These are phyloP conservation scores for Eilema depressum DNA, from an alignment of 2,888 invertebrate genomes.

Conservation along the genomic window DNA sequence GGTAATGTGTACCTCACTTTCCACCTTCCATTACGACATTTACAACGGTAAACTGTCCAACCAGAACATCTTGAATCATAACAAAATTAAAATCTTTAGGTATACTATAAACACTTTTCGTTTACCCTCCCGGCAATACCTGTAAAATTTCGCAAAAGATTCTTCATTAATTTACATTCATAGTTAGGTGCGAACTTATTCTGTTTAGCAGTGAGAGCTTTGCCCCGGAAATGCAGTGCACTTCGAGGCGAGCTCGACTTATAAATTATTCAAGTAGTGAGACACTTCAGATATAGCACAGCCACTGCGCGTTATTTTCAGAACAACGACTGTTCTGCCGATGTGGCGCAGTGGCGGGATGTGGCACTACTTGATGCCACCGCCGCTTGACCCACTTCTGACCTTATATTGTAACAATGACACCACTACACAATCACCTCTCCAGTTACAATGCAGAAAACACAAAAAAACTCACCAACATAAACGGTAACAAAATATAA, in stretches of 20 bases:
- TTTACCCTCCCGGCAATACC: conserved; percentile 23
- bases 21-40: no score
- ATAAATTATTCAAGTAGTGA: conserved; percentile 85
- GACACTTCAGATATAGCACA: conserved; percentile 84
- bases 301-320: conserved; percentile 79
- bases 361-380: conserved; percentile 28
- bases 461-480: background rate
- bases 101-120: no score
- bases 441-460: background rate
- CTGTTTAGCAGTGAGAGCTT: conserved; percentile 64
- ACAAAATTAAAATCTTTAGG: no score
- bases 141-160: conserved; percentile 37
- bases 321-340: conserved; percentile 68
- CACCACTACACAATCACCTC: background rate
- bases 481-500: conserved; percentile 19
- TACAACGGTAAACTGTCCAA: no score
- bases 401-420: conserved; percentile 52
- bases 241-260: conserved; percentile 77
- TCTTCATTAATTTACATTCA: conserved; percentile 49
- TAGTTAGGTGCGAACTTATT: conserved; percentile 66
- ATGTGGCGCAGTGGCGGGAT: conserved; percentile 35
- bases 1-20: no score
- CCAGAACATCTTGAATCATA: no score
- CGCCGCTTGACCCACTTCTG: conserved; percentile 66
- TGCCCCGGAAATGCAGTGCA: conserved; percentile 78